A percentile compares a stretch with the other conserved stretches of the same genome.
Conservation (phyloP, 2,888 invertebrate genomes). For the Sinotaia quadrata region DNA sequence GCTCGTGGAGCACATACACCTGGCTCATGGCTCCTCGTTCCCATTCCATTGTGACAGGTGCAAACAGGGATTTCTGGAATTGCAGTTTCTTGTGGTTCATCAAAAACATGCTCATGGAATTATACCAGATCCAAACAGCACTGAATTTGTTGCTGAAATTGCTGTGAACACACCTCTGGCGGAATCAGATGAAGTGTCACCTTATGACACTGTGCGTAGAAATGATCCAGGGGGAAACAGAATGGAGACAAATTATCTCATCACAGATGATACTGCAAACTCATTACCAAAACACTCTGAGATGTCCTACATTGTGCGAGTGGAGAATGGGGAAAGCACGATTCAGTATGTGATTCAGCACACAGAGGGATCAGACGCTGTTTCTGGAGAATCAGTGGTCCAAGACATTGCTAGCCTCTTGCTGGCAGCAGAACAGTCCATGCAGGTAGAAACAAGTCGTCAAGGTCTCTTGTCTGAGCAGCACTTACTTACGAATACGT, state of each 20-base stretch:
- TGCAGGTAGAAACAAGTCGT: too few species aligned
- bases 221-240: too few species aligned
- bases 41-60: slow-evolving; percentile 52
- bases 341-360: slow-evolving; percentile 49
- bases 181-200: too few species aligned
- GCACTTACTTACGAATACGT: too few species aligned
- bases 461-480: too few species aligned
- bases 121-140: too few species aligned
- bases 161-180: too few species aligned
- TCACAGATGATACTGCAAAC: too few species aligned
- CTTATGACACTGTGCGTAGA: too few species aligned
- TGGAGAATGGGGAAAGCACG: slow-evolving; percentile 44
- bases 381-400: slow-evolving; percentile 37
- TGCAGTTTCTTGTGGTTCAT: slow-evolving; percentile 49
- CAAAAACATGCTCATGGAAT: slow-evolving; percentile 45
- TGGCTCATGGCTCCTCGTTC: slow-evolving; percentile 49
- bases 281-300: slow-evolving; percentile 15
- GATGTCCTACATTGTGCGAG: slow-evolving; percentile 42
- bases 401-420: slow-evolving; percentile 51
- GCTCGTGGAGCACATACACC: slow-evolving; percentile 57
- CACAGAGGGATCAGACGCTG: slow-evolving; percentile 35
- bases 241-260: too few species aligned
- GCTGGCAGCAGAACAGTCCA: slow-evolving; percentile 46
- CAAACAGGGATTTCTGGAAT: slow-evolving; percentile 55
- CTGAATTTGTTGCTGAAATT: too few species aligned